Evolutionary conservation across 2,113 vertebrate species (phyloP).

Genomic region (Caranx melampygus): DNA sequence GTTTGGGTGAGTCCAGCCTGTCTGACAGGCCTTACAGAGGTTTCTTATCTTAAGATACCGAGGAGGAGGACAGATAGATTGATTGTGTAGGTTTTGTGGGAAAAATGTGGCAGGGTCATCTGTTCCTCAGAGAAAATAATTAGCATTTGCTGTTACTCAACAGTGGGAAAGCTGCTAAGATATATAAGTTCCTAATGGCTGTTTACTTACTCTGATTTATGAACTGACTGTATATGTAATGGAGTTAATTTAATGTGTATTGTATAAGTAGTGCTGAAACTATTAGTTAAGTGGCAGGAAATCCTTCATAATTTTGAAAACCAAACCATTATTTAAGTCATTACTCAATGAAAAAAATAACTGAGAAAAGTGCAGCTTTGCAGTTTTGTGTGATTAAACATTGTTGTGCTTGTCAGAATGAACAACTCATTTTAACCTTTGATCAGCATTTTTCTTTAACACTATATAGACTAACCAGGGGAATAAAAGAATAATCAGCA

Average conservation of each 20-base stretch:
- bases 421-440: not conserved
- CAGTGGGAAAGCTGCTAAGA: not conserved
- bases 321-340: not conserved
- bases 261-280: not conserved
- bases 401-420: not conserved
- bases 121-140: not conserved
- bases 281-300: not conserved
- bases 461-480: not conserved
- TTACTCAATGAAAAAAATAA: not conserved
- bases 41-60: constrained; percentile 1
- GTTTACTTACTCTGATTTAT: not conserved
- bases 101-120: not conserved
- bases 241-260: not conserved
- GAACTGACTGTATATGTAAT: not conserved
- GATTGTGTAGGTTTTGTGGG: not conserved
- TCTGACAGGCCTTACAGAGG: not conserved
- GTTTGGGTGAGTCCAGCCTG: constrained; percentile 87
- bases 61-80: not conserved
- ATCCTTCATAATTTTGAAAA: not conserved
- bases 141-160: not conserved
- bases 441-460: not conserved
- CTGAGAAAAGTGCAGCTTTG: not conserved
- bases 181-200: not conserved
- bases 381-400: not conserved
- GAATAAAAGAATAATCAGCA: not conserved